phyloP scores from a whole-genome alignment of 2,113 vertebrate genomes.

The Leucopsar rothschildi region DNA sequence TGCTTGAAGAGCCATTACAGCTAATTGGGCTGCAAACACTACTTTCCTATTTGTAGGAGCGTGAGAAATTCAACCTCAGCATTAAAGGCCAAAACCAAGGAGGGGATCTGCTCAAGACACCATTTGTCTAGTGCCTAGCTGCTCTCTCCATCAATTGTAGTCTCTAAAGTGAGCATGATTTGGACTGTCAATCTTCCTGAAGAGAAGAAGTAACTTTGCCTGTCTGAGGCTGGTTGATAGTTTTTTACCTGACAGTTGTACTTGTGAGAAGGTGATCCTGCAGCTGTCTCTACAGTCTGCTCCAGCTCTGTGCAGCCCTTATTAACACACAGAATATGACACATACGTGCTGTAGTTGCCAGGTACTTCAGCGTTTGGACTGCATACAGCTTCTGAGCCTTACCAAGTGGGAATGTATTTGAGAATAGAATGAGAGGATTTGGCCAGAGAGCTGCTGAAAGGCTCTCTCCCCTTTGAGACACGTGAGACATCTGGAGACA shows the following conservation, averaged over 20 bases:
- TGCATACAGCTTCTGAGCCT: not conserved
- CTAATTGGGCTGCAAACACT: slow-evolving; percentile 16
- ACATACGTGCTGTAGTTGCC: not conserved
- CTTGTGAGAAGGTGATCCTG: not conserved
- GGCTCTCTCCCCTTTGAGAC: not conserved
- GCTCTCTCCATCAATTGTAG: not conserved
- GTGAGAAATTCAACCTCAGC: slow-evolving; percentile 26
- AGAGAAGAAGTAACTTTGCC: not conserved
- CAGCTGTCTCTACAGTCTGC: not conserved
- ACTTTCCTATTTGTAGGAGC: not conserved
- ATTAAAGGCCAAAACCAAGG: not conserved
- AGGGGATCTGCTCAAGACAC: not conserved
- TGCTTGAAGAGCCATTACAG: slow-evolving; percentile 24
- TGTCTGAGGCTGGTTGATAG: not conserved
- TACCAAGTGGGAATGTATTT: not conserved
- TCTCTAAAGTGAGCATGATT: not conserved
- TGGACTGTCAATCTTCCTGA: not conserved
- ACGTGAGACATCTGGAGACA: not conserved
- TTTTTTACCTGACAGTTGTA: not conserved
- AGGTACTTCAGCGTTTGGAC: not conserved
- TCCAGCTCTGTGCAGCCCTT: not conserved
- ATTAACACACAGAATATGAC: not conserved
- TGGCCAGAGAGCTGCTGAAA: not conserved
- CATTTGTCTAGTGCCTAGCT: not conserved
- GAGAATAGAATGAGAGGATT: not conserved